phyloP scores from a whole-genome alignment of 2,888 invertebrate genomes.

The Trichopria drosophilae region DNA sequence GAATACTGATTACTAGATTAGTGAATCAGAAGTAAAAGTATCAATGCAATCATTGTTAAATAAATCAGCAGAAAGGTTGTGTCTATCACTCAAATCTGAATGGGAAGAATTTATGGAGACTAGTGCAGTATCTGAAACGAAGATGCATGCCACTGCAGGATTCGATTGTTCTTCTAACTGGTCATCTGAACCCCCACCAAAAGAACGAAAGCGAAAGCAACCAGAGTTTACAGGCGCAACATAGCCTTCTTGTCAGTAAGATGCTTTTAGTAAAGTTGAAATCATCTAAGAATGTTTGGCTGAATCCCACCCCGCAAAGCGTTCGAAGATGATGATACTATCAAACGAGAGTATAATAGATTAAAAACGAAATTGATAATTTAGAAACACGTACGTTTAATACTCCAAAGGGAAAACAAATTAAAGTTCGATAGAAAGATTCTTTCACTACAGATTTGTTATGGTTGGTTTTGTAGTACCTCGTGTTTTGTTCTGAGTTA shows the following conservation, averaged over 20 bases:
- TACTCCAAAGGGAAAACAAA: no score
- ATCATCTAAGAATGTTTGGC: not conserved
- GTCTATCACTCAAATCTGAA: no score
- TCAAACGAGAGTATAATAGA: no score
- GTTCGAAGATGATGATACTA: no score
- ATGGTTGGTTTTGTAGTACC: no score
- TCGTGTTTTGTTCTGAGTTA: no score
- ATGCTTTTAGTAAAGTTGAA: constrained; percentile 2
- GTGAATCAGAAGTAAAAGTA: not conserved
- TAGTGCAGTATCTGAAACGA: not conserved
- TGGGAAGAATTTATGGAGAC: no score
- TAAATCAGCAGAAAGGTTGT: constrained; percentile 5
- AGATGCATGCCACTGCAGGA: not conserved
- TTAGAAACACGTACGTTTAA: not conserved
- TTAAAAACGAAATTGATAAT: no score
- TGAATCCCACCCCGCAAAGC: no score
- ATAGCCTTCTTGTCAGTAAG: not conserved
- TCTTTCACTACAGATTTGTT: no score
- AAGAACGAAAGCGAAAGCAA: not conserved
- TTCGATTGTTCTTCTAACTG: constrained; percentile 4
- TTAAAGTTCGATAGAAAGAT: no score
- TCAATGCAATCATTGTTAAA: constrained; percentile 2
- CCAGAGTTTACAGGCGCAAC: not conserved
- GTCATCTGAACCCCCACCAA: constrained; percentile 1
- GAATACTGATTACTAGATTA: not conserved